Evolutionary conservation across 1,140 invertebrate genomes (phyloP), one percentile per base, ranked within the genome.

Genomic region (Bombus cullumanus): DNA sequence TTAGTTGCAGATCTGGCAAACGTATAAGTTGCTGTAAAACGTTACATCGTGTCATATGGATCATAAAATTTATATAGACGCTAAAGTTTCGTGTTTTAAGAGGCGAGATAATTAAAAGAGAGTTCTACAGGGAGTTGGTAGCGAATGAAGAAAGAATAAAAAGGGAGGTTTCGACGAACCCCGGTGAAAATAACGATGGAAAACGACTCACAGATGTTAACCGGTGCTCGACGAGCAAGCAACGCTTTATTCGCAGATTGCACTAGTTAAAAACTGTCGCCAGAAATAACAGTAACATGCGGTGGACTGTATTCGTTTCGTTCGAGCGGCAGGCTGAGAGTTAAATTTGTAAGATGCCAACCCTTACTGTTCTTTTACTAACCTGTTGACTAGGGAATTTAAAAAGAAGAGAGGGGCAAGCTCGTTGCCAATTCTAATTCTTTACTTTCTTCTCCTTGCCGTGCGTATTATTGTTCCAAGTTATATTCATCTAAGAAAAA

Each of bases 181-280:
- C 43, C 64, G 78, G 76, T 89, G 83, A 76, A 89, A 89, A 89
- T 89, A 89, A 89, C 88, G 84, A 68, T 62, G 79, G 66, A 69
- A 89, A 89, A 89, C 75, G 88, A 89, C 88, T 86, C 84, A 83
- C 88, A 89, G 88, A 89, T 89, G 88, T 89, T 89, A 89, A 68
- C 37, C 79, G 62, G 53, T 62, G 43, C 75, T 66, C 64, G 74
- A 74, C 39, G 53, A 83, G 87, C 73, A 62, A 62, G 83, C 78
- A 59, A 72, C 85, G 88, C 85, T 89, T 85, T 78, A 81, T 80
- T 78, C 79, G 83, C 83, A 73, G 75, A 89, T 88, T 86, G 76
- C 77, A 73, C 84, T 37, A 81, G 79, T 71, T 86, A 85, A 86
- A 88, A 89, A 89, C 84, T 89, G 88, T 89, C 88, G 88, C 87